Percentiles rank a stretch among this genome's conserved stretches.
These are phyloP conservation scores for Ceuthmochares aereus DNA, from an alignment of 2,113 vertebrate species.

Conservation along the genomic window DNA sequence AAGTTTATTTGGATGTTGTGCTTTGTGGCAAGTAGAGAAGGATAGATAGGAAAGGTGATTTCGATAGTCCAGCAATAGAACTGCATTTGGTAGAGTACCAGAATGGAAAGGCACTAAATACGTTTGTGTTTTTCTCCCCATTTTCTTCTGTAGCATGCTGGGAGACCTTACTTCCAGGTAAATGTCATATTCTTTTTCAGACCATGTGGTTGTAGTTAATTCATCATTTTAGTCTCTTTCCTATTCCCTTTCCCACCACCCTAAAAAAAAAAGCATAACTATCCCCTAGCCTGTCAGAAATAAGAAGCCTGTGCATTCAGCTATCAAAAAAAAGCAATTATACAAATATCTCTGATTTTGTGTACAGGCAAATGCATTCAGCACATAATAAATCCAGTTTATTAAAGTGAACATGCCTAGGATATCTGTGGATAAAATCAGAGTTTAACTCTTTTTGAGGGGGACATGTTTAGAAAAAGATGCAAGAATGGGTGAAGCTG, in stretches of 20 bases:
- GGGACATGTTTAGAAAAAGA: not conserved
- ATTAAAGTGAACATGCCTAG: not conserved
- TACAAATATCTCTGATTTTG: not conserved
- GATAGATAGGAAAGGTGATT: not conserved
- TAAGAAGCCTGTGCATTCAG: not conserved
- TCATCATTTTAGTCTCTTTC: not conserved
- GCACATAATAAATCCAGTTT: not conserved
- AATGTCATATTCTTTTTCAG: not conserved
- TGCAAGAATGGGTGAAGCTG: not conserved
- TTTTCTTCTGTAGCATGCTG: constrained; percentile 74
- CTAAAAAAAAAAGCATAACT: not conserved
- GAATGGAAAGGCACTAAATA: not conserved
- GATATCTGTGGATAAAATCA: not conserved
- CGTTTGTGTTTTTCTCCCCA: not conserved
- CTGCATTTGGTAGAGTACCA: not conserved
- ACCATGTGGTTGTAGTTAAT: not conserved
- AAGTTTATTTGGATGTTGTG: not conserved
- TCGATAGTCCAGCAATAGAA: not conserved
- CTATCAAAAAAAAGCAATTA: not conserved
- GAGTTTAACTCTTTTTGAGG: not conserved
- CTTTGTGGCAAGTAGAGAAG: not conserved
- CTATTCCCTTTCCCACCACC: not conserved
- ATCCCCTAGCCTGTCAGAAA: not conserved
- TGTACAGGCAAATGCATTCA: not conserved
- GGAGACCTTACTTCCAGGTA: constrained; percentile 85